Base-by-base conservation (phyloP, 2,797 vertebrate species). In the Chelon auratus region DNA sequence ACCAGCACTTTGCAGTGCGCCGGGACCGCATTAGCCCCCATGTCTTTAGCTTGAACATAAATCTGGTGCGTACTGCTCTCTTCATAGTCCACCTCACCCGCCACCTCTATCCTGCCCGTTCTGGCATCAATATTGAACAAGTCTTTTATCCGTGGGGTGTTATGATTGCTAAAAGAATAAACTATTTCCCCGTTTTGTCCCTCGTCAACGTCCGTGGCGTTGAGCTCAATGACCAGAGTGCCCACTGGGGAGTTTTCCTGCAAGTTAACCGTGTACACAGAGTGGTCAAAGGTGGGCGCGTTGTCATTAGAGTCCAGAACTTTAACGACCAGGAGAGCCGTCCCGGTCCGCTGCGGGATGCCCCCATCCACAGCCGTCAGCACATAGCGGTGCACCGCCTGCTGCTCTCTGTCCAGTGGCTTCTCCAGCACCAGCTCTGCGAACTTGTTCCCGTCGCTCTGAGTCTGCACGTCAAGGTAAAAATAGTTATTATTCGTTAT, bases 231-330 rank as follows among this genome's bases (percentile, higher is more conserved):
- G 48, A 99, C 95, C 42, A 98, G 90, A 0, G 97, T 99, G 72
- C 97, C 97, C 11, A 96, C 93, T 0, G 97, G 97, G 13, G 97
- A 96, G 93, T 98, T 98, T 85, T 99, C 98, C 0, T 94, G 94
- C 60, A 99, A 92, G 75, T 94, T 96, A 12, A 99, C 96, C 0
- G 95, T 96, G 92, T 98, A 99, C 68, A 99, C 97, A 0, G 97
- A 96, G 89, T 98, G 97, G 69, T 97, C 96, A 74, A 99, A 99
- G 56, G 96, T 95, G 68, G 97, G 98, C 65, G 97, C 97, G 78
- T 99, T 99, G 87, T 99, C 98, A 24, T 99, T 99, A 13, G 98
- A 99, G 92, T 99, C 98, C 80, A 99, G 90, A 79, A 99, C 98
- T 91, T 95, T 95, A 62, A 99, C 92, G 80, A 97, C 97, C 82